Conservation (phyloP, 2,113 vertebrate species). For the Dryoscopus gambensis region DNA sequence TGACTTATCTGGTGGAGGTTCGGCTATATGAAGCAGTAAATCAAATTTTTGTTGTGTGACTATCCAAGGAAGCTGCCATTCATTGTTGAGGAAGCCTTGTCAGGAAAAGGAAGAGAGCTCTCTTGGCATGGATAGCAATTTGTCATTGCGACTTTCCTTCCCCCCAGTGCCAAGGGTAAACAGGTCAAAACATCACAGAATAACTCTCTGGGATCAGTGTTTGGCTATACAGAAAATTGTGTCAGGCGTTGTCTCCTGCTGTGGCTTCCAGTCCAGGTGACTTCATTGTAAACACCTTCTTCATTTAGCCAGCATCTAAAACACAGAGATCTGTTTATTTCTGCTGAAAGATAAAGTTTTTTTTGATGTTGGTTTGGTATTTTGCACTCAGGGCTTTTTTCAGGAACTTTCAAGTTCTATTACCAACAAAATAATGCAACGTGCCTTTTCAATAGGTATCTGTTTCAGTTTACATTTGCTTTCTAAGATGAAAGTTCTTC, state of each 20-base stretch:
- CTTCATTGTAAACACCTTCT: slow-evolving; percentile 5
- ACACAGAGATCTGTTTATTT: not conserved
- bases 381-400: not conserved
- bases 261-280: slow-evolving; percentile 38
- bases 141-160: slow-evolving; percentile 74
- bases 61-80: slow-evolving; percentile 73
- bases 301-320: not conserved
- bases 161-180: slow-evolving; percentile 62
- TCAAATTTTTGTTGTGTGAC: slow-evolving; percentile 59
- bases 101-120: slow-evolving; percentile 77
- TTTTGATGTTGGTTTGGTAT: not conserved
- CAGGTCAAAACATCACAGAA: slow-evolving; percentile 61
- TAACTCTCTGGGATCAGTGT: slow-evolving; percentile 48
- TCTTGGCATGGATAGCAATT: slow-evolving; percentile 66
- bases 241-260: slow-evolving; percentile 43
- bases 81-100: slow-evolving; percentile 72
- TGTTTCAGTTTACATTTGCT: not conserved
- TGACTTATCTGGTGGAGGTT: slow-evolving; percentile 26
- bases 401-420: not conserved
- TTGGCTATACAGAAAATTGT: slow-evolving; percentile 29
- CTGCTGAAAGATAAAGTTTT: not conserved
- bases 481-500: not conserved
- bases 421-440: not conserved
- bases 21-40: slow-evolving; percentile 39
- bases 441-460: not conserved